Evolutionary conservation across 2,888 invertebrate species (phyloP).

Genomic region (Athalia rosae): DNA sequence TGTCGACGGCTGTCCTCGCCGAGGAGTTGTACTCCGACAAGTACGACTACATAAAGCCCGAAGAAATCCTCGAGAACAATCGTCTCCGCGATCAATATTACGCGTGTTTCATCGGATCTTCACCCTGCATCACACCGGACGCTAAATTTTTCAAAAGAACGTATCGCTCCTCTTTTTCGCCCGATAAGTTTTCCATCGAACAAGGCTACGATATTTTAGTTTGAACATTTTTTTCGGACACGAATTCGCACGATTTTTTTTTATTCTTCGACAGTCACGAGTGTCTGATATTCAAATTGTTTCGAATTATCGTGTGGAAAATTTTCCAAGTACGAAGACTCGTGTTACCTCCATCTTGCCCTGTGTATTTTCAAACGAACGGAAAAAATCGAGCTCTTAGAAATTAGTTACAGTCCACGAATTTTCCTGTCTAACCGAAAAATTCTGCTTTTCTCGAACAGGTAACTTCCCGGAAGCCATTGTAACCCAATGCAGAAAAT

Average conservation of each 20-base stretch:
- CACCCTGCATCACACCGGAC: constrained; percentile 61
- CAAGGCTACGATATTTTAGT: neutral
- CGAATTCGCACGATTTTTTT: too few species aligned
- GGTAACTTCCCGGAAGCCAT: constrained; percentile 61
- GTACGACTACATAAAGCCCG: constrained; percentile 64
- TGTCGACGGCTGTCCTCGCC: constrained; percentile 43
- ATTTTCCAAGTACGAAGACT: too few species aligned
- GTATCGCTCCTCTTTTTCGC: neutral
- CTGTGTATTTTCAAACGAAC: neutral
- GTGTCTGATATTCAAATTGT: too few species aligned
- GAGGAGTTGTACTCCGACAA: constrained; percentile 61
- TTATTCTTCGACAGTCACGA: too few species aligned
- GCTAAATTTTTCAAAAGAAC: constrained; percentile 61
- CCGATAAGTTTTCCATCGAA: neutral
- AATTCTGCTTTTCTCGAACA: constrained; percentile 40
- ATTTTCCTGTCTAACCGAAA: neutral
- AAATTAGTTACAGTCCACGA: neutral
- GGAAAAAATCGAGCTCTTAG: constrained; percentile 9
- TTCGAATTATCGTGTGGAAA: too few species aligned
- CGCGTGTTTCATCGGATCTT: constrained; percentile 60
- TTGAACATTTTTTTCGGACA: too few species aligned
- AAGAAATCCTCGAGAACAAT: constrained; percentile 61
- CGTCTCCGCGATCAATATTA: constrained; percentile 63
- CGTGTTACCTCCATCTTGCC: too few species aligned
- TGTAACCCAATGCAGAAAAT: constrained; percentile 61